Evolutionary conservation across 2,888 invertebrate species (phyloP).

Genomic region (Carcina quercana): DNA sequence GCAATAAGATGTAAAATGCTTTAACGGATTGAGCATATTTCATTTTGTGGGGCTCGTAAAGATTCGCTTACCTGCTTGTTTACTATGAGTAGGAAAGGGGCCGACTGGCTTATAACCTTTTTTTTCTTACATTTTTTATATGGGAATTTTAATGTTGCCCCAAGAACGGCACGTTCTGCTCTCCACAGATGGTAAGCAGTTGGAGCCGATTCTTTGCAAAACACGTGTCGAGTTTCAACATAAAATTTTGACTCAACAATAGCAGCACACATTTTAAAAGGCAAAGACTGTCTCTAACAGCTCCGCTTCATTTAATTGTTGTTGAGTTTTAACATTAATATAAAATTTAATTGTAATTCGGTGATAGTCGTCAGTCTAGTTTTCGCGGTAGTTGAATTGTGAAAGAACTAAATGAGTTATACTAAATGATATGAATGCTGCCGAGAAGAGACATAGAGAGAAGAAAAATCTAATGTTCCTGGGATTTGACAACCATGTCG

Average conservation of each 20-base stretch:
- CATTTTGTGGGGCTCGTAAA: slow-evolving; percentile 60
- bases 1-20: slow-evolving; percentile 61
- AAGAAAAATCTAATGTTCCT: too few species aligned
- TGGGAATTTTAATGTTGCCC: slow-evolving; percentile 68
- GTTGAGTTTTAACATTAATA: too few species aligned
- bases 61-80: slow-evolving; percentile 72
- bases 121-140: slow-evolving; percentile 65
- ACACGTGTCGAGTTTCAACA: slow-evolving; percentile 50
- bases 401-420: too few species aligned
- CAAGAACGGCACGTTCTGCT: slow-evolving; percentile 67
- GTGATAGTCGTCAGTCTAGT: too few species aligned
- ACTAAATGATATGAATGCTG: too few species aligned
- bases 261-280: too few species aligned
- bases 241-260: slow-evolving; percentile 41
- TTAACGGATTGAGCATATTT: slow-evolving; percentile 50
- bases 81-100: slow-evolving; percentile 65
- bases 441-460: too few species aligned
- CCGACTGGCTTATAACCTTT: slow-evolving; percentile 53
- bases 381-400: too few species aligned
- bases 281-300: too few species aligned
- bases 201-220: slow-evolving; percentile 51
- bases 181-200: slow-evolving; percentile 62
- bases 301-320: too few species aligned
- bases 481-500: too few species aligned
- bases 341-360: too few species aligned